A percentile compares a stretch with the other conserved stretches of the same genome.
These are phyloP conservation scores for Agonopterix arenella DNA, from an alignment of 2,888 invertebrate genomes.

Conservation along the genomic window DNA sequence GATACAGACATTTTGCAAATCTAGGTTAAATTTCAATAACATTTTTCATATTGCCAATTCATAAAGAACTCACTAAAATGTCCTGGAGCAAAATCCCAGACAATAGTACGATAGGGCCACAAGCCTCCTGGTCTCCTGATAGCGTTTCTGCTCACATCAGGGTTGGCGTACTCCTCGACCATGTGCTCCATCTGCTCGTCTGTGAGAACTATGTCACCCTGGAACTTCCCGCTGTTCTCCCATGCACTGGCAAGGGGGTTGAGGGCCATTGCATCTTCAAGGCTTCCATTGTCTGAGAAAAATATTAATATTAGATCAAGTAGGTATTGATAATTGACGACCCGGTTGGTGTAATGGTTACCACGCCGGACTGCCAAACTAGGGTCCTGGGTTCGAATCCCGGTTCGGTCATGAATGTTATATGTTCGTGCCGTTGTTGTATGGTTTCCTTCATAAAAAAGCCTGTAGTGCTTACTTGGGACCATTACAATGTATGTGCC, in stretches of 20 bases:
- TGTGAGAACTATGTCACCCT: constrained; percentile 44
- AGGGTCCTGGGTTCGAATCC: too few relatives aligned
- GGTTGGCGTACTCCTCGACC: constrained; percentile 24
- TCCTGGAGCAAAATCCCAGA: constrained; percentile 30
- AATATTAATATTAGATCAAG: neutral
- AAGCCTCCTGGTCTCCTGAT: constrained; percentile 31
- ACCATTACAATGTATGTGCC: too few relatives aligned
- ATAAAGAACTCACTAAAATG: constrained; percentile 19
- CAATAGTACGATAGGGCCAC: constrained; percentile 33
- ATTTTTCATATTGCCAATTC: too few relatives aligned
- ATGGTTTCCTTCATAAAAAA: too few relatives aligned
- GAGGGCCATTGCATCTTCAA: constrained; percentile 21
- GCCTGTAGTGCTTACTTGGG: too few relatives aligned
- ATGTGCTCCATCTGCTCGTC: constrained; percentile 31
- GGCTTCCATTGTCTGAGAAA: constrained; percentile 19
- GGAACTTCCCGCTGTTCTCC: constrained; percentile 46
- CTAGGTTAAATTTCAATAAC: too few relatives aligned
- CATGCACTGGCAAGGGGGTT: constrained; percentile 25
- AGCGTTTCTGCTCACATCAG: constrained; percentile 23
- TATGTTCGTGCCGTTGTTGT: too few relatives aligned
- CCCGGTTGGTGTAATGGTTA: too few relatives aligned
- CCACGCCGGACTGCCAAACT: too few relatives aligned
- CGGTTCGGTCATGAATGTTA: too few relatives aligned
- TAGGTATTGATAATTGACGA: neutral
- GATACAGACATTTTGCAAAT: too few relatives aligned